These are phyloP conservation scores for Danio kyathit DNA, from an alignment of 2,797 vertebrate genomes.

Conservation along the genomic window DNA sequence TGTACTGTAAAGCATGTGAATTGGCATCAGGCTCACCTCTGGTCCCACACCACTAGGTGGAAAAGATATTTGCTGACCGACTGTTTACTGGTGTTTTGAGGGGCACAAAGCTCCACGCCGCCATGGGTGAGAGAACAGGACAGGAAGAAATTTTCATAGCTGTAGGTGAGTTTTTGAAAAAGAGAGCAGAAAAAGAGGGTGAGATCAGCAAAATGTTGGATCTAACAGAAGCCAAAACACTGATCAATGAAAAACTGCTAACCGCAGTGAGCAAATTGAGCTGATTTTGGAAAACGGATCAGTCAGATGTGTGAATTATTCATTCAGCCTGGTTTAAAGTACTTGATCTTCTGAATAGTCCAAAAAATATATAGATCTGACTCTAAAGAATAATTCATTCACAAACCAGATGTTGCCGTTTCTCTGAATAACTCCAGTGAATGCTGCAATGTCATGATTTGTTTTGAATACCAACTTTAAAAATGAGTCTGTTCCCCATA, in stretches of 20 bases:
- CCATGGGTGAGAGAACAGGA: slow-evolving; percentile 95
- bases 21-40: slow-evolving; percentile 83
- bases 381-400: not conserved
- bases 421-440: not conserved
- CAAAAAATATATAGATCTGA: not conserved
- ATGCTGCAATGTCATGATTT: not conserved
- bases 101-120: slow-evolving; percentile 90
- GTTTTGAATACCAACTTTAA: not conserved
- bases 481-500: no score
- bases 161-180: slow-evolving; percentile 61
- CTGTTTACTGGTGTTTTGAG: slow-evolving; percentile 91
- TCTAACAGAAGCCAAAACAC: not conserved
- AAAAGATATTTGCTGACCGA: slow-evolving; percentile 94
- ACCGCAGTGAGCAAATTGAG: not conserved
- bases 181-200: not conserved
- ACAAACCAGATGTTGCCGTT: not conserved
- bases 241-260: not conserved
- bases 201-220: not conserved
- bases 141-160: slow-evolving; percentile 96
- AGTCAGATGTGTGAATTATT: not conserved
- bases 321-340: not conserved
- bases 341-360: not conserved
- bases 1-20: not conserved
- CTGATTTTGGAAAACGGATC: not conserved
- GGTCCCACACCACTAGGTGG: slow-evolving; percentile 97